phyloP scores from a whole-genome alignment of 2,113 vertebrate species.

The Isichthys henryi region DNA sequence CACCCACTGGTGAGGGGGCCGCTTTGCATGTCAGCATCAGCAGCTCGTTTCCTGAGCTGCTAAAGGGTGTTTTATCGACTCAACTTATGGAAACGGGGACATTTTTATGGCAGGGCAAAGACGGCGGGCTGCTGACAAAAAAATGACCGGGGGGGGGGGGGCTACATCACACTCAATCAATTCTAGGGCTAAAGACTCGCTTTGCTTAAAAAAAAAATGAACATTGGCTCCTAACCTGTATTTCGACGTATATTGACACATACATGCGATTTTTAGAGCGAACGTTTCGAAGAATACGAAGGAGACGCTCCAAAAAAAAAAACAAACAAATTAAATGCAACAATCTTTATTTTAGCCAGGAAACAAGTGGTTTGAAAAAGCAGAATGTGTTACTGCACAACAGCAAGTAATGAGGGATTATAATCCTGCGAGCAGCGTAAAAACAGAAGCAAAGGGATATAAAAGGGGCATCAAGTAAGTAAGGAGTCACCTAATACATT shows the following conservation, averaged over 20 bases:
- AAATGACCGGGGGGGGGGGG: neutral
- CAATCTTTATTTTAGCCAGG: neutral
- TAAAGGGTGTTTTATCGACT: constrained; percentile 59
- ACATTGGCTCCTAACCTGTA: neutral
- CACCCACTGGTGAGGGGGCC: constrained; percentile 44
- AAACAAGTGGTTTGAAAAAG: neutral
- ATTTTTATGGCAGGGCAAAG: constrained; percentile 31
- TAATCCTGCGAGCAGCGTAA: neutral
- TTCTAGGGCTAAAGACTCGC: neutral
- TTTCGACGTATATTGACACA: neutral
- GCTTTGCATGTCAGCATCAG: constrained; percentile 55
- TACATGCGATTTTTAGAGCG: neutral
- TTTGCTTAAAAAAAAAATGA: neutral
- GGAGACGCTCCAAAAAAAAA: neutral
- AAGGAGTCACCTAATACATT: neutral
- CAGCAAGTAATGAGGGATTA: neutral
- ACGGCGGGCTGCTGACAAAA: neutral
- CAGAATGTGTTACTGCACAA: neutral
- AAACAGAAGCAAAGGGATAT: neutral
- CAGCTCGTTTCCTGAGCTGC: constrained; percentile 48
- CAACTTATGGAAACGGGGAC: constrained; percentile 43
- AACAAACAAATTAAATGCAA: neutral
- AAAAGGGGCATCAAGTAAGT: constrained; percentile 12
- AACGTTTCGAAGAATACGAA: neutral
- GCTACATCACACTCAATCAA: neutral